phyloP scores from a whole-genome alignment of 2,113 vertebrate species.

The Rhea pennata region DNA sequence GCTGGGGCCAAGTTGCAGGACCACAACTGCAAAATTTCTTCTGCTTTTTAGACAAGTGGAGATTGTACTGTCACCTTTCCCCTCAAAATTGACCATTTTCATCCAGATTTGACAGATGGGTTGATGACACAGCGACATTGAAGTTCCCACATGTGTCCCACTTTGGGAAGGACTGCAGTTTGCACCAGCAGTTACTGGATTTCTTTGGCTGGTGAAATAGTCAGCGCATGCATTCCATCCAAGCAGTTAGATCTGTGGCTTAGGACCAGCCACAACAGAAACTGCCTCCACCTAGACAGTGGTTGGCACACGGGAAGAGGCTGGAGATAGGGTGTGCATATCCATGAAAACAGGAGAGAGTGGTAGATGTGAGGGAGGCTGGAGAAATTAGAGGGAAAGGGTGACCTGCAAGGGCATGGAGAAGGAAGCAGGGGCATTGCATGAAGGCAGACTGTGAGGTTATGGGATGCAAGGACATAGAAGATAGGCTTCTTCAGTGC shows the following conservation, averaged over 20 bases:
- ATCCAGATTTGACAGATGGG: background rate
- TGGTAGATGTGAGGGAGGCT: background rate
- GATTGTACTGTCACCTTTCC: background rate
- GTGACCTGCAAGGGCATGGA: background rate
- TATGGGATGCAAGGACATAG: background rate
- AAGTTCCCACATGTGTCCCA: background rate
- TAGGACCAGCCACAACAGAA: background rate
- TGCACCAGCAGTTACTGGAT: background rate
- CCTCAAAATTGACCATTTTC: background rate
- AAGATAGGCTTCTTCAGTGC: background rate
- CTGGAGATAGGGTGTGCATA: background rate
- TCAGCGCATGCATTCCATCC: background rate
- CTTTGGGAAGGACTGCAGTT: background rate
- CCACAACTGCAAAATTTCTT: background rate
- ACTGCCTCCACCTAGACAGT: background rate
- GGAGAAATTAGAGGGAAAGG: background rate
- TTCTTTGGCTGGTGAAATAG: background rate
- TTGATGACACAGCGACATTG: background rate
- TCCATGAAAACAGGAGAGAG: background rate
- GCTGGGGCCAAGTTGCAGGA: background rate
- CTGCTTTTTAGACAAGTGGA: background rate
- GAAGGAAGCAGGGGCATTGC: background rate
- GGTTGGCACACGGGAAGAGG: accelerated
- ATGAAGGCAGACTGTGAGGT: background rate
- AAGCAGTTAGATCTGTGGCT: accelerated